Conservation (phyloP, 2,113 vertebrate species). For the Gymnorhina tibicen region DNA sequence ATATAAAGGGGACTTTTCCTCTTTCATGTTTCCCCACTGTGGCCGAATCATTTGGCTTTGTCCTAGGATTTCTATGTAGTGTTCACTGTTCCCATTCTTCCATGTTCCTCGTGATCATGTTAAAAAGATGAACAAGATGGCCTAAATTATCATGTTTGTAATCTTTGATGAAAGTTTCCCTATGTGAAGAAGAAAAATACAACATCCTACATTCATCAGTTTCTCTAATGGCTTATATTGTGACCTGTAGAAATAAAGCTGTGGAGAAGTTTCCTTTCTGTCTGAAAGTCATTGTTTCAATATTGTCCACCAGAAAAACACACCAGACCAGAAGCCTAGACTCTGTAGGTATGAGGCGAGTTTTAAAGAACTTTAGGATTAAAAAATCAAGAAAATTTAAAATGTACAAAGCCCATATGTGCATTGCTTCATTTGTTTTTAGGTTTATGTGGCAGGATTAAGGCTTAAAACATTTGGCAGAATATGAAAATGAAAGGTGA, state of each 20-base stretch:
- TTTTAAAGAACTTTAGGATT: background rate
- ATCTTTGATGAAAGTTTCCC: background rate
- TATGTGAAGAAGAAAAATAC: background rate
- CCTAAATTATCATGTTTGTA: background rate
- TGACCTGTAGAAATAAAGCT: background rate
- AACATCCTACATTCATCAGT: background rate
- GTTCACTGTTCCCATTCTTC: background rate
- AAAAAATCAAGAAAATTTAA: background rate
- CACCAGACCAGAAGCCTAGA: background rate
- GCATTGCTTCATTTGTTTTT: background rate
- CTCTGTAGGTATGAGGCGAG: background rate
- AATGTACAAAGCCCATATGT: accelerated
- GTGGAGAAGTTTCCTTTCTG: background rate
- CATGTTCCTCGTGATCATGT: accelerated
- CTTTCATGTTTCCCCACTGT: accelerated
- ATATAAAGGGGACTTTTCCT: background rate
- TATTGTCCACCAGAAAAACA: background rate
- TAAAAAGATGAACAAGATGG: background rate
- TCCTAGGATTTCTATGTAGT: background rate
- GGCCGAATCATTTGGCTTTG: background rate
- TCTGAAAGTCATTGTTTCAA: background rate
- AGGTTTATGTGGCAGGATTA: background rate
- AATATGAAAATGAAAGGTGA: background rate
- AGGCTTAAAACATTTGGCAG: background rate
- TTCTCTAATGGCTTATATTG: background rate